Evolutionary conservation across 2,797 vertebrate genomes (phyloP).

Genomic region (Rhinichthys osculus): DNA sequence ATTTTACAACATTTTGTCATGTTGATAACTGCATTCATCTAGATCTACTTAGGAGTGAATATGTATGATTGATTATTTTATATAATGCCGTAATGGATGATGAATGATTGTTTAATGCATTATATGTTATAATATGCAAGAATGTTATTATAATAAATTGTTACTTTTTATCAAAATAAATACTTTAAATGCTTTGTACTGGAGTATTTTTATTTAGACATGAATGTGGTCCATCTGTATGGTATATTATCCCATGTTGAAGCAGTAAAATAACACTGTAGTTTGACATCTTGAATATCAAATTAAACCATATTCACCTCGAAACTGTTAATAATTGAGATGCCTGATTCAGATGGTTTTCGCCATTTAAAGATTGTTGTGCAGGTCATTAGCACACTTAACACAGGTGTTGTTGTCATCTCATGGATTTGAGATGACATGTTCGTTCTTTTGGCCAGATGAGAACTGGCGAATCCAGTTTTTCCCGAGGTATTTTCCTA

Average conservation of each 20-base stretch:
- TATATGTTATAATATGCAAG: neutral
- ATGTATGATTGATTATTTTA: neutral
- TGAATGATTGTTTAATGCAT: neutral
- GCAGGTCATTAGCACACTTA: neutral
- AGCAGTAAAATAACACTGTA: neutral
- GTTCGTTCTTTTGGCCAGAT: too few relatives aligned
- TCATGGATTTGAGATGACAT: conserved; percentile 13
- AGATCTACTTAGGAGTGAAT: neutral
- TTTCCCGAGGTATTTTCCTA: too few relatives aligned
- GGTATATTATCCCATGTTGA: neutral
- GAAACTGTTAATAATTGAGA: neutral
- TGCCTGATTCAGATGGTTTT: neutral
- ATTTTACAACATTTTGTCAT: neutral
- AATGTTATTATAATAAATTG: neutral
- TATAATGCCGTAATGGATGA: neutral
- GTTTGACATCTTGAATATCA: neutral
- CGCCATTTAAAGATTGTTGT: neutral
- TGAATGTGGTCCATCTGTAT: neutral
- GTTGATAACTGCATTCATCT: conserved; percentile 45
- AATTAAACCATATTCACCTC: neutral
- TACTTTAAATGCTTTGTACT: neutral
- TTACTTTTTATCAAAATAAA: conserved; percentile 6
- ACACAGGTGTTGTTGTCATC: neutral
- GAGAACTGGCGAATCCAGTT: too few relatives aligned
- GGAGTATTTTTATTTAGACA: neutral